Base-by-base conservation (phyloP, 2,113 vertebrate genomes). In the Ciconia stormi region DNA sequence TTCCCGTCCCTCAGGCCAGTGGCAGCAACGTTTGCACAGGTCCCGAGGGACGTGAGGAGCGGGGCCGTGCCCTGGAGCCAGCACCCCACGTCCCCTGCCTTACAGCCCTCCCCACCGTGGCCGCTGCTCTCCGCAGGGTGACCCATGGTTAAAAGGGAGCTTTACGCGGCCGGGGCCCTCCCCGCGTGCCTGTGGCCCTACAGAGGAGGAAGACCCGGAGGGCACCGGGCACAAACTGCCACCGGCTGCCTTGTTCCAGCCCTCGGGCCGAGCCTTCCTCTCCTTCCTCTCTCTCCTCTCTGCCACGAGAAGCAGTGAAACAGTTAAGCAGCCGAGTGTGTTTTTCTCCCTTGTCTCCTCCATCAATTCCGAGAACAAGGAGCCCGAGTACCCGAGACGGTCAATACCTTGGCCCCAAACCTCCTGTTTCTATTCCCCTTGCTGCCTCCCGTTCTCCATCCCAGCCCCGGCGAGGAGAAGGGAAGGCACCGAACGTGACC, bases 1-100 rank as follows among this genome's bases (percentile, higher is more conserved):
- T 49, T 52, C 36, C 34, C 9, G 0, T 11, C 36, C 65, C 66
- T 49, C 0, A 0, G 65, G 34, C 25, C 10, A 3, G 27, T 0
- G 1, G 46, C 66, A 18, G 47, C 1, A 3, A 10, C 55, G 16
- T 38, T 16, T 5, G 4, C 29, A 5, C 15, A 2, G 7, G 11
- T 55, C 14, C 66, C 0, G 0, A 16, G 61, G 29, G 65, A 21
- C 21, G 17, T 0, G 2, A 59, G 65, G 77, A 73, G 62, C 1
- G 3, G 38, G 20, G 10, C 46, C 6, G 1, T 21, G 40, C 6
- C 56, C 70, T 1, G 0, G 30, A 15, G 21, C 19, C 74, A 23
- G 18, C 1, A 1, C 4, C 29, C n/a, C 2, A 0, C 6, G 10
- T 23, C 21, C 26, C 18, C 16, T 7, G 21, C 38, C 42, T 25